Evolutionary conservation across 2,888 invertebrate species (phyloP).

Genomic region (Plebejus argus): DNA sequence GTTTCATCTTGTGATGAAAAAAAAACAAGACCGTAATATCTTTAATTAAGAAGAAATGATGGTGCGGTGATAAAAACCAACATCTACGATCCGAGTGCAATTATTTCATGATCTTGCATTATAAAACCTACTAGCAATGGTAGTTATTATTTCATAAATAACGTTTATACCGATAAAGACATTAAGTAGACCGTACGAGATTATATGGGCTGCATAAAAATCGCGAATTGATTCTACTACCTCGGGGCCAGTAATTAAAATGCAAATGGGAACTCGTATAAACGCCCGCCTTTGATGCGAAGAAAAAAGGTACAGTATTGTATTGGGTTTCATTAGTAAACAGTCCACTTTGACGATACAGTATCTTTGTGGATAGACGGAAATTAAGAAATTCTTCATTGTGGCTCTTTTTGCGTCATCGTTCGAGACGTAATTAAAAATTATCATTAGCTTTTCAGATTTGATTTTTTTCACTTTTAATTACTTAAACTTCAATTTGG

Average conservation of each 20-base stretch:
- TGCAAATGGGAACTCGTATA: conserved; percentile 61
- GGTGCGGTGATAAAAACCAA: conserved; percentile 25
- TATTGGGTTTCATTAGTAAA: conserved; percentile 37
- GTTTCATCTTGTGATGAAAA: conserved; percentile 11
- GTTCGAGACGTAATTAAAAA: conserved; percentile 8
- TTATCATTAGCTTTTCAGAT: background rate
- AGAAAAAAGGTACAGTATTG: conserved; percentile 44
- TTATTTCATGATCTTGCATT: conserved; percentile 38
- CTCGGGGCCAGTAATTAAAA: conserved; percentile 62
- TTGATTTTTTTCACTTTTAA: background rate
- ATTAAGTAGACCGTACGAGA: conserved; percentile 47
- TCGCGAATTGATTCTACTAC: conserved; percentile 59
- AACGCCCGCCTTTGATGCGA: conserved; percentile 45
- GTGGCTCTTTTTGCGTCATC: background rate
- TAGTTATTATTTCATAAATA: conserved; percentile 44
- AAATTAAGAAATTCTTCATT: conserved; percentile 25
- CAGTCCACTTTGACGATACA: conserved; percentile 18
- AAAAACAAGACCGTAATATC: conserved; percentile 5
- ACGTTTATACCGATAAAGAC: conserved; percentile 51
- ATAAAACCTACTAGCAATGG: conserved; percentile 38
- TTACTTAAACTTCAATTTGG: background rate
- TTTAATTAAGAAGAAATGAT: conserved; percentile 27
- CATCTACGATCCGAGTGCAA: conserved; percentile 34
- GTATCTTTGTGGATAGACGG: conserved; percentile 21
- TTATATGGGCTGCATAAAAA: conserved; percentile 49